Evolutionary conservation across 2,113 vertebrate genomes (phyloP), one percentile per base, ranked within the genome.

Genomic region (Lepidothrix coronata): DNA sequence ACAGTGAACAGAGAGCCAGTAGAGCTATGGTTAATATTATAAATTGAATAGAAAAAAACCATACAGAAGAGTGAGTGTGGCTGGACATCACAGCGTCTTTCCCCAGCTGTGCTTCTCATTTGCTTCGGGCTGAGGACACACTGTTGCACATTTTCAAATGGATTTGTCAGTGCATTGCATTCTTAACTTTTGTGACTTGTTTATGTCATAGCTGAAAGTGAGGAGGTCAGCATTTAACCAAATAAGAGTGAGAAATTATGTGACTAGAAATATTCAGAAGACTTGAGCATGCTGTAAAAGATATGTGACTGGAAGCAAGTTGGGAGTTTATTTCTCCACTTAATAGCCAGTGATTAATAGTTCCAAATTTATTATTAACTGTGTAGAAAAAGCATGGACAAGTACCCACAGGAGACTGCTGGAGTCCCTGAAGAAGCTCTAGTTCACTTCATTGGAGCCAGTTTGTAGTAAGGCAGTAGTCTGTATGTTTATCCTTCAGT

Each of bases 151-250:
- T 27, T 52, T 91, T 70, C 70, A 65, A 61, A 85, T 85, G 54
- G 58, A 54, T 88, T 89, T 94, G n/a, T 91, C 58, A 73, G 46
- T 55, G 46, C 6, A 1, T 41, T 79, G 75, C 19, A 0, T 44
- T 90, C 72, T 63, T 94, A 57, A 57, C 92, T 95, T 77, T 88
- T 91, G 63, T 88, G 73, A 44, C 75, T 96, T 75, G 70, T 92
- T 95, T 74, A 44, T 80, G 76, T 81, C 52, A 1, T 55, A 61
- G n/a, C 68, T 92, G 85, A 92, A 94, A 91, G 63, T 84, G 39
- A 84, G 48, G 44, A 39, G 95, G 90, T 92, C 90, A 91, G 83
- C 95, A 72, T 78, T 95, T 92, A 91, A 89, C 61, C 83, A 94
- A 76, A 77, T 94, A 85, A 95, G 90, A 65, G 55, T 75, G 66